Evolutionary conservation across 53 echinoderm and acorn worm species (phyloP).

Genomic region (Apostichopus leukothele): DNA sequence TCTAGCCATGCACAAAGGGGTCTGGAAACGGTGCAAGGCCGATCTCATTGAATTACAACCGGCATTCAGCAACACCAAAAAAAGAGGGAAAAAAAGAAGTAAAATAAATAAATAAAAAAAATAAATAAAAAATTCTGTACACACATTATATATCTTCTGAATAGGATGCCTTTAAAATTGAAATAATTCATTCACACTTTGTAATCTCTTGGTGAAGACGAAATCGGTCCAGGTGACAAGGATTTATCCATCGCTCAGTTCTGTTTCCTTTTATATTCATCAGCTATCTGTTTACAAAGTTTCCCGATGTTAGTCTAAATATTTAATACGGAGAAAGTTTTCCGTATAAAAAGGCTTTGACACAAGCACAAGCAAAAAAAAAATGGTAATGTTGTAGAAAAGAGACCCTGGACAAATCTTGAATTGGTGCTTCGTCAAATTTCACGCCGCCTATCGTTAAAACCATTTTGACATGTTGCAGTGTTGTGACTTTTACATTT

Average conservation of each 20-base stretch:
- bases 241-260: background rate
- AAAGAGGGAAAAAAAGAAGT: too few species aligned
- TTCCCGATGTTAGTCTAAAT: constrained; percentile 17
- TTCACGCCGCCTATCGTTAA: background rate
- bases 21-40: too few species aligned
- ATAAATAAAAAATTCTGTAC: too few species aligned
- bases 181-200: constrained; percentile 15
- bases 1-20: too few species aligned
- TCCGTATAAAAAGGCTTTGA: too few species aligned
- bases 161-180: background rate
- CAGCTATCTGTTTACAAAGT: background rate
- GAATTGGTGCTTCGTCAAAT: background rate
- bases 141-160: too few species aligned
- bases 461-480: constrained; percentile 20
- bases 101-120: too few species aligned
- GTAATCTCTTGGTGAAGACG: background rate
- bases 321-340: constrained; percentile 9
- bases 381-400: background rate
- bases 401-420: background rate
- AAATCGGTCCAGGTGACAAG: background rate
- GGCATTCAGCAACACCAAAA: too few species aligned
- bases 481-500: constrained; percentile 22
- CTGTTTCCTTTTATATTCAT: background rate
- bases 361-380: background rate
- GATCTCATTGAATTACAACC: too few species aligned